A percentile compares a stretch with the other conserved stretches of the same genome.
Conservation (phyloP, 2,888 invertebrate genomes). For the Alsophila aescularia region DNA sequence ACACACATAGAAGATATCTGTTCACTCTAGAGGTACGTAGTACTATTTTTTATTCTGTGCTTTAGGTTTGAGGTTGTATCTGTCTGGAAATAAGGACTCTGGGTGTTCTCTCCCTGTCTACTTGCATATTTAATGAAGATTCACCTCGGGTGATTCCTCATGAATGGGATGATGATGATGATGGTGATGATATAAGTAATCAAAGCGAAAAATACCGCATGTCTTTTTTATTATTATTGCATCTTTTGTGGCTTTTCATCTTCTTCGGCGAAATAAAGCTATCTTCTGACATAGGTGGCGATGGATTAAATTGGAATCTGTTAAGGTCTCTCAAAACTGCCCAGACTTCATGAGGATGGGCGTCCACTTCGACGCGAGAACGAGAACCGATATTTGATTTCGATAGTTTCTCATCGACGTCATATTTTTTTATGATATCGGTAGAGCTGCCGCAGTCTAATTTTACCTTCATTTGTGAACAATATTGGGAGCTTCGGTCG, state of each 20-base stretch:
- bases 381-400: conserved; percentile 17
- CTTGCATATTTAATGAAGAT: no score
- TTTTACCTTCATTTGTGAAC: conserved; percentile 57
- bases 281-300: conserved; percentile 65
- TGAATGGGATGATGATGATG: no score
- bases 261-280: conserved; percentile 52
- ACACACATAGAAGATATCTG: no score
- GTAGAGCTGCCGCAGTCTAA: conserved; percentile 67
- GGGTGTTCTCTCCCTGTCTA: no score
- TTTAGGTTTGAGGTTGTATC: no score
- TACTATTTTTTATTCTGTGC: no score
- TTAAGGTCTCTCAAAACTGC: conserved; percentile 69
- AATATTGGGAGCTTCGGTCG: conserved; percentile 60
- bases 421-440: conserved; percentile 53
- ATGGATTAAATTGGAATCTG: conserved; percentile 64
- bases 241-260: conserved; percentile 46
- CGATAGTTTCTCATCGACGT: conserved; percentile 43
- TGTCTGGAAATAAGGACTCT: no score
- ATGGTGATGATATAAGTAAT: neutral
- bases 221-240: conserved; percentile 50
- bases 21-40: no score
- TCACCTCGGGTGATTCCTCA: no score
- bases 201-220: conserved; percentile 45
- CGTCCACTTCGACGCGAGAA: conserved; percentile 35
- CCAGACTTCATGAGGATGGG: conserved; percentile 66